phyloP scores from a whole-genome alignment of 2,888 invertebrate genomes.

The Stegophylla sp. region DNA sequence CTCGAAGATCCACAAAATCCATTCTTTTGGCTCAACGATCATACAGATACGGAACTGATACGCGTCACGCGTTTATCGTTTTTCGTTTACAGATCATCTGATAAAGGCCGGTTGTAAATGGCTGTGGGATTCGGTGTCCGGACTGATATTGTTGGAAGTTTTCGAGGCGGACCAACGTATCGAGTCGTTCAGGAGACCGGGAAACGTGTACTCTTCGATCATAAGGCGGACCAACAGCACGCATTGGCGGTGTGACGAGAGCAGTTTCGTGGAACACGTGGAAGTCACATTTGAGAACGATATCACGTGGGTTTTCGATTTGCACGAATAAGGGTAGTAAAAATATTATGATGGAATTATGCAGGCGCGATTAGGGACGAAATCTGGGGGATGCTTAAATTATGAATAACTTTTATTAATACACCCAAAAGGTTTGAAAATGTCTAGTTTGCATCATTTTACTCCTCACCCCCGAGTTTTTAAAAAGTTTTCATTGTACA shows the following conservation, averaged over 20 bases:
- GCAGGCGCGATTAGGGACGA: too few species aligned
- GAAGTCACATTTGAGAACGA: constrained; percentile 37
- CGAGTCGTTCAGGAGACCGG: constrained; percentile 17
- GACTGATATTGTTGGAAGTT: constrained; percentile 20
- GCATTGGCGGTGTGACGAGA: constrained; percentile 30
- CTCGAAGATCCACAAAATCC: too few species aligned
- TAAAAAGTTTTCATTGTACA: too few species aligned
- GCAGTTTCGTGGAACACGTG: constrained; percentile 47
- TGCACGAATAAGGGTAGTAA: neutral
- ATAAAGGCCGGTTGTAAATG: constrained; percentile 21
- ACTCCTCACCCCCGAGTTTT: too few species aligned
- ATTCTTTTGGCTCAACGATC: too few species aligned
- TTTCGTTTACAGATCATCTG: constrained; percentile 14
- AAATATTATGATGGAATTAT: too few species aligned
- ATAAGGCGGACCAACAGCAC: constrained; percentile 19
- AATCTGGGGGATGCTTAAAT: too few species aligned
- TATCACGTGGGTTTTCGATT: constrained; percentile 28
- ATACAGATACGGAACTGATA: too few species aligned
- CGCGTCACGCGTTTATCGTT: too few species aligned
- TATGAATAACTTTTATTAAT: too few species aligned
- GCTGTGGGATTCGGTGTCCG: constrained; percentile 43
- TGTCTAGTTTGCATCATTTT: too few species aligned
- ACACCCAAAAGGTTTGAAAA: too few species aligned
- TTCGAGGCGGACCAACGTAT: constrained; percentile 30
- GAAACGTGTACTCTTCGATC: neutral